A percentile compares a stretch with the other conserved stretches of the same genome.
Evolutionary conservation across 2,888 invertebrate species (phyloP).

Genomic region (Petrolisthes cinctipes): DNA sequence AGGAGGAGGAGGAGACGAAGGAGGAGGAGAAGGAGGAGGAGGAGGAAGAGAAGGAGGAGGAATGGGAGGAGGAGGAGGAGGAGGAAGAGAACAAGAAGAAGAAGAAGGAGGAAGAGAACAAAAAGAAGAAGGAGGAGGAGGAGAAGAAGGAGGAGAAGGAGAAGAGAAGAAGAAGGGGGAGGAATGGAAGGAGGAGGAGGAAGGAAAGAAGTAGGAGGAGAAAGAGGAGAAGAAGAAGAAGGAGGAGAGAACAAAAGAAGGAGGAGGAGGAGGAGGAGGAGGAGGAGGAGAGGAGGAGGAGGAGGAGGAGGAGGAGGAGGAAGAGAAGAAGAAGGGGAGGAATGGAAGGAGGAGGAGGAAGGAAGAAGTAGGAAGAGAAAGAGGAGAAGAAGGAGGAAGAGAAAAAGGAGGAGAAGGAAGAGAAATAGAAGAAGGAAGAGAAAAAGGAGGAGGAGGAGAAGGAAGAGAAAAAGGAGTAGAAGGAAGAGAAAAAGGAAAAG

Average conservation of each 20-base stretch:
- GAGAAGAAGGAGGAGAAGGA: neutral
- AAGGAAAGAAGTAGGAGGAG: neutral
- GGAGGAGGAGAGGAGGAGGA: neutral
- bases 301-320: neutral
- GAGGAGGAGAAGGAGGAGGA: neutral
- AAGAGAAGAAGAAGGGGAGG: neutral
- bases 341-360: neutral
- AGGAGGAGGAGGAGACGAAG: neutral
- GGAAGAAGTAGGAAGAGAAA: neutral
- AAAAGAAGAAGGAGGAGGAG: neutral
- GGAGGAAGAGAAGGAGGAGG: neutral
- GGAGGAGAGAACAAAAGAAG: neutral
- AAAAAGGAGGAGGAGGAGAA: neutral
- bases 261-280: neutral
- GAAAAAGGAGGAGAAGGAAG: neutral
- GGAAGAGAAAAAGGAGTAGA: conserved; percentile 7
- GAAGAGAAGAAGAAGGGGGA: neutral
- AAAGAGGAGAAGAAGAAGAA: neutral
- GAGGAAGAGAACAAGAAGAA: neutral
- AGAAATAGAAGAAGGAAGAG: neutral
- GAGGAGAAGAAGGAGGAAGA: neutral
- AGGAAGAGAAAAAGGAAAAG: neutral
- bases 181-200: neutral
- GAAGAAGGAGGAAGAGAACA: neutral
- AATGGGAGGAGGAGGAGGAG: neutral